A percentile compares a stretch with the other conserved stretches of the same genome.
These are phyloP conservation scores for Varroa destructor DNA, from an alignment of 1,140 invertebrate species.

Conservation along the genomic window DNA sequence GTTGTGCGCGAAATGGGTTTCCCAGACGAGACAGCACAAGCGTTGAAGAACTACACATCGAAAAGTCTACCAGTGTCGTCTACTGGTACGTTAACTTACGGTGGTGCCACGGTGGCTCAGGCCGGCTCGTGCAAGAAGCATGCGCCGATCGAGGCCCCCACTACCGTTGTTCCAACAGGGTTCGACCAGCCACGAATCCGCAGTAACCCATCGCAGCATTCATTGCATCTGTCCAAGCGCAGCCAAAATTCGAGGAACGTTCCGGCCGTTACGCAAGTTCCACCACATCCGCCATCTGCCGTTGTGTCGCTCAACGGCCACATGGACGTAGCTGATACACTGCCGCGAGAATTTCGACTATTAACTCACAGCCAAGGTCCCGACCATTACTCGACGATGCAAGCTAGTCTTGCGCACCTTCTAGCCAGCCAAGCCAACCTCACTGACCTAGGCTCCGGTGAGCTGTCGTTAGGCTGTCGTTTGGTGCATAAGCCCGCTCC, in stretches of 20 bases:
- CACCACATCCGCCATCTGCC: neutral
- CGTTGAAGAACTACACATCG: slow-evolving; percentile 42
- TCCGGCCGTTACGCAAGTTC: neutral
- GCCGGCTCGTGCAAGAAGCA: neutral
- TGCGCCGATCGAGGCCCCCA: neutral
- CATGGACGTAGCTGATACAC: neutral
- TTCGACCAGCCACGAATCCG: neutral
- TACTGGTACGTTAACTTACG: neutral
- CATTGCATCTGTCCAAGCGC: neutral
- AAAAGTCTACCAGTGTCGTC: neutral
- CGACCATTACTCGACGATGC: slow-evolving; percentile 4
- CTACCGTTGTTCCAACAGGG: neutral
- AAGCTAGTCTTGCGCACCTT: slow-evolving; percentile 12
- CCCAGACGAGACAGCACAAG: slow-evolving; percentile 74
- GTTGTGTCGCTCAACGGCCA: neutral
- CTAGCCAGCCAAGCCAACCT: slow-evolving; percentile 15
- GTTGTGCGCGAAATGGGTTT: slow-evolving; percentile 85
- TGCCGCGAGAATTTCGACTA: slow-evolving; percentile 6
- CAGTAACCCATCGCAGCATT: neutral
- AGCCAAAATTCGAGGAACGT: neutral
- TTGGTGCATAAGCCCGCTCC: neutral
- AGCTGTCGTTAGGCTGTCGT: slow-evolving; percentile 1
- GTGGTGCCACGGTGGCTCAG: neutral
- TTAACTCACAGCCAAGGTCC: neutral
- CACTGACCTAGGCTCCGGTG: neutral